Evolutionary conservation across 2,113 vertebrate genomes (phyloP).

Genomic region (Melospiza melodia): DNA sequence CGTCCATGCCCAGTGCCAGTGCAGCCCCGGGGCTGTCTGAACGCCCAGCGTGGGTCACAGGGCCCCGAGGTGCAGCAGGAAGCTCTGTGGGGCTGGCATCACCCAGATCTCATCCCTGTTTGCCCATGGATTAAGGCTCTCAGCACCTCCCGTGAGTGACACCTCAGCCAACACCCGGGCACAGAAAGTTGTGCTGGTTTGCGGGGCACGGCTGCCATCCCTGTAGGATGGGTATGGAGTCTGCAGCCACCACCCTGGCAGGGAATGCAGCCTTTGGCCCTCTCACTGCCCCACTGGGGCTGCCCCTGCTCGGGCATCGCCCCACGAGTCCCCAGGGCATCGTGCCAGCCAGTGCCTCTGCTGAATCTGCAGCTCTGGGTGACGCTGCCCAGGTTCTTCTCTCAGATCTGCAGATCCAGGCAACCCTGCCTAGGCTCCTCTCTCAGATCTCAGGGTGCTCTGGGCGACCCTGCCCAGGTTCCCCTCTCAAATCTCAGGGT

Average conservation of each 20-base stretch:
- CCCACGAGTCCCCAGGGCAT: fast-evolving
- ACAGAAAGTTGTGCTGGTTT: fast-evolving
- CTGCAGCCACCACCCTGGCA: fast-evolving
- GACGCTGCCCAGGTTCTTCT: neutral
- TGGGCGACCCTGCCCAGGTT: no score
- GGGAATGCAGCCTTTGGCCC: neutral
- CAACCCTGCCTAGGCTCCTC: no score
- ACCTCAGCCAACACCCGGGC: fast-evolving
- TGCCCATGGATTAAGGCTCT: neutral
- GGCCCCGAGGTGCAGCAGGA: fast-evolving
- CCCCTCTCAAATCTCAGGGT: no score
- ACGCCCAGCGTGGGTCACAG: fast-evolving
- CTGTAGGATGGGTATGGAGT: no score
- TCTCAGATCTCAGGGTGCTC: no score
- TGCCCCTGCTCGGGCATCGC: fast-evolving
- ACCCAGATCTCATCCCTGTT: fast-evolving
- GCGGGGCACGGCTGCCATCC: neutral
- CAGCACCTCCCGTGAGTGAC: fast-evolving
- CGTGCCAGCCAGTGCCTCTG: fast-evolving
- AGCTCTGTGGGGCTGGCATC: fast-evolving
- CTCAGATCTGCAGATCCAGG: no score
- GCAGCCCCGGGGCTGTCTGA: fast-evolving
- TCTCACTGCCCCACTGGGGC: neutral
- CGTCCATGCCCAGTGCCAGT: fast-evolving
- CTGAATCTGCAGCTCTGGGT: fast-evolving